These are phyloP conservation scores for Oligia fasciuncula DNA, from an alignment of 2,888 invertebrate species.

Conservation along the genomic window DNA sequence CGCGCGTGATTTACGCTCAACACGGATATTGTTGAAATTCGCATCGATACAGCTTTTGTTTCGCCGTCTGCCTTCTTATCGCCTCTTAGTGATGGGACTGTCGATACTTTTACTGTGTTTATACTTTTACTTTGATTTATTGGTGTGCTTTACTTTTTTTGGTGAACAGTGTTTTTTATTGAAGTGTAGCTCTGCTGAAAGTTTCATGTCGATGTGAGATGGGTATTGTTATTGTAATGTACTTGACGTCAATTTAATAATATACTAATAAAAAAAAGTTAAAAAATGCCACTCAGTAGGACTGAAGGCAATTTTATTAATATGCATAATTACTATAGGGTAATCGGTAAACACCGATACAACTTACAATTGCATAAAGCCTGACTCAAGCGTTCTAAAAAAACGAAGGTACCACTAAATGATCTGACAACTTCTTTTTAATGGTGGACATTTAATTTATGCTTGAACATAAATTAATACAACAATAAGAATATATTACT, in stretches of 20 bases:
- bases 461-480: no score
- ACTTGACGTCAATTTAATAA: not conserved
- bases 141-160: slow-evolving; percentile 20
- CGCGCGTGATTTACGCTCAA: slow-evolving; percentile 67
- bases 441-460: no score
- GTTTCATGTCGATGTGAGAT: not conserved
- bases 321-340: no score
- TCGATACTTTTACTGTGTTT: slow-evolving; percentile 54
- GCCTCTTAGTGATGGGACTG: slow-evolving; percentile 64
- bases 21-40: slow-evolving; percentile 68
- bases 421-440: not conserved
- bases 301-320: no score
- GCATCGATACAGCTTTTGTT: slow-evolving; percentile 69
- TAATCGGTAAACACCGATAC: not conserved
- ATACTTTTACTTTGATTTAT: slow-evolving; percentile 55
- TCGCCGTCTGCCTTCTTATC: slow-evolving; percentile 67
- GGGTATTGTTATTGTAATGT: not conserved
- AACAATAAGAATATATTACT: no score
- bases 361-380: not conserved
- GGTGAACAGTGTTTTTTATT: not conserved
- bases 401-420: not conserved
- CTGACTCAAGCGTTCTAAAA: not conserved
- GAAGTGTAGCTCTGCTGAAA: not conserved
- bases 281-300: no score
- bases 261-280: not conserved